Evolutionary conservation across 92 coral and sea anemone genomes (phyloP).

Genomic region (Pocillopora grandis): DNA sequence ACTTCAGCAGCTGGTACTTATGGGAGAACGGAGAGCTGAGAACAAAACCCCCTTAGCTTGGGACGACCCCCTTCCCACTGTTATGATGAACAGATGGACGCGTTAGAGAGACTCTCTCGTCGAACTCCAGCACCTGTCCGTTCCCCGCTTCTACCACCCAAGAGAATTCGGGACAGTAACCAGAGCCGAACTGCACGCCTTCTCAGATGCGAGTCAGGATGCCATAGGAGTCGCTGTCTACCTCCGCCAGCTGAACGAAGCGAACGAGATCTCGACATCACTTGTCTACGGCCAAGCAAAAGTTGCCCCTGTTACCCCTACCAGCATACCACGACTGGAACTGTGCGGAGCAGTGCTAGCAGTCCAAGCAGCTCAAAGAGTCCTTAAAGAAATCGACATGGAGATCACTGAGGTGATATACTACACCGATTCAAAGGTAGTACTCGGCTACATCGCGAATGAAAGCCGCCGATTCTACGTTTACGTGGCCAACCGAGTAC

Average conservation of each 20-base stretch:
- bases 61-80: constrained; percentile 42
- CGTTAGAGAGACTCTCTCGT: constrained; percentile 32
- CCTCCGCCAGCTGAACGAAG: constrained; percentile 43
- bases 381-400: constrained; percentile 43
- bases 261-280: constrained; percentile 27
- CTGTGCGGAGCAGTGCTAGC: constrained; percentile 49
- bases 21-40: constrained; percentile 34
- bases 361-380: constrained; percentile 40
- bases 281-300: constrained; percentile 56
- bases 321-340: constrained; percentile 42
- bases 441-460: constrained; percentile 48
- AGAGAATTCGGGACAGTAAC: constrained; percentile 31
- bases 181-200: constrained; percentile 42
- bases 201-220: no score
- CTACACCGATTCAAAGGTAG: constrained; percentile 61
- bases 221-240: constrained; percentile 21
- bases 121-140: constrained; percentile 23
- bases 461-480: constrained; percentile 43
- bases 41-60: constrained; percentile 41
- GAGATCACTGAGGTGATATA: constrained; percentile 36
- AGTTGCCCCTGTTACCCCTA: constrained; percentile 26
- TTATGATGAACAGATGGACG: constrained; percentile 23
- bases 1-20: constrained; percentile 36
- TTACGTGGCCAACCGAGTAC: constrained; percentile 51
- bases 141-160: constrained; percentile 35